Evolutionary conservation across 2,797 vertebrate species (phyloP), one percentile per base, ranked within the genome.

Genomic region (Steatocranus sp.): DNA sequence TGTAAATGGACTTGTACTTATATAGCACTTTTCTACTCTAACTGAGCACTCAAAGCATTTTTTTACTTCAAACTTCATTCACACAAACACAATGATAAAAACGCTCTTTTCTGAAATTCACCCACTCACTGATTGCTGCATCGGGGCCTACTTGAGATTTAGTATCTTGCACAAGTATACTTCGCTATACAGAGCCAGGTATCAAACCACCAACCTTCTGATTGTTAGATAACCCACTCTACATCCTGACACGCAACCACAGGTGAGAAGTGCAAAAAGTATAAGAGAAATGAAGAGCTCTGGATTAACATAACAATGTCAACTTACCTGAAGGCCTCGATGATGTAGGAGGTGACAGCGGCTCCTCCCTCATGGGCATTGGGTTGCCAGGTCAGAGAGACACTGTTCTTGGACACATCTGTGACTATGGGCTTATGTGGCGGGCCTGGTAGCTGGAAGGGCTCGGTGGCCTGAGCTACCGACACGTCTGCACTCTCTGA

Each of bases 261-360:
- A 46, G 10, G 23, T 70, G 66, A 46, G 23, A 70, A 46, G 66
- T 17, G 38, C 23, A 70, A 7, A 70, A 27, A 27, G 41, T 46
- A 6, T 23, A 6, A 15, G 5, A 14, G 34, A 36, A 66, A 38
- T 41, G 36, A 41, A 2, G 12, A 41, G 14, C 63, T 68, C 68
- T 2, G 43, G 1, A 30, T 30, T 48, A 48, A 30, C 1, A 48
- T 2, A 73, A 25, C 68, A 48, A 15, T 46, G 66, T 46, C 11
- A 32, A 73, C 53, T 88, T 94, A 99, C 98, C 98, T 99, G 96
- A 99, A 99, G 36, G 98, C 98, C 91, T 99, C 98, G n/a, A 99
- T 97, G 77, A 99, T 92, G 86, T 99, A 99, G 7, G 98, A 98
- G 27, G 96, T 97, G 82, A 96, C 96, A 0, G 95, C 86, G 0